A percentile compares a stretch with the other conserved stretches of the same genome.
These are phyloP conservation scores for Rhimphoctona megacephalus DNA, from an alignment of 2,888 invertebrate genomes.

Conservation along the genomic window DNA sequence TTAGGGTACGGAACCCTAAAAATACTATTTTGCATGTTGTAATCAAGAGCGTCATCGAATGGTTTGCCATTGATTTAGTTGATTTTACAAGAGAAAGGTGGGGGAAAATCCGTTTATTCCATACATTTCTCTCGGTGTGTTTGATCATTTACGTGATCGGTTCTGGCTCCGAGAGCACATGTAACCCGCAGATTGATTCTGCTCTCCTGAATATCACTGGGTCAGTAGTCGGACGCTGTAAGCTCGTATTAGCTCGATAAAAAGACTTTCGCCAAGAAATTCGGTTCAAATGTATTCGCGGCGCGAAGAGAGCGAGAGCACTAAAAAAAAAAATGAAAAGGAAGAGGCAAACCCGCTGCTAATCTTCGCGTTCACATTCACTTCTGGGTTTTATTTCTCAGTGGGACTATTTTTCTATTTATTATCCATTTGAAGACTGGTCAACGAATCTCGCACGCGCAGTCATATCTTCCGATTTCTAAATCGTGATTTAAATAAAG, in stretches of 20 bases:
- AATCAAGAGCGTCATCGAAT: no score
- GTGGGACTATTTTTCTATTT: slow-evolving; percentile 46
- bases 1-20: no score
- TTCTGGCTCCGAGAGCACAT: no score
- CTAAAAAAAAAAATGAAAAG: neutral
- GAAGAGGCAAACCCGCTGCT: slow-evolving; percentile 7
- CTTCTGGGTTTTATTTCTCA: slow-evolving; percentile 29
- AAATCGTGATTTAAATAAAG: neutral
- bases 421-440: slow-evolving; percentile 38
- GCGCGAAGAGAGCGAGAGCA: slow-evolving; percentile 25
- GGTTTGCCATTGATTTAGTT: no score
- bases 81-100: neutral
- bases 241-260: slow-evolving; percentile 44
- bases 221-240: slow-evolving; percentile 49
- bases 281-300: neutral
- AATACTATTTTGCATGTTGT: no score
- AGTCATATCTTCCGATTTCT: neutral
- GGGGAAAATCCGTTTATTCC: neutral
- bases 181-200: no score
- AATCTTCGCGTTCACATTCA: slow-evolving; percentile 57
- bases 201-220: slow-evolving; percentile 46
- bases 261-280: slow-evolving; percentile 35
- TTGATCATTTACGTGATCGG: neutral
- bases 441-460: neutral
- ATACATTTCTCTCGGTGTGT: neutral